phyloP scores from a whole-genome alignment of 2,888 invertebrate species.

The Brenthis hecate region DNA sequence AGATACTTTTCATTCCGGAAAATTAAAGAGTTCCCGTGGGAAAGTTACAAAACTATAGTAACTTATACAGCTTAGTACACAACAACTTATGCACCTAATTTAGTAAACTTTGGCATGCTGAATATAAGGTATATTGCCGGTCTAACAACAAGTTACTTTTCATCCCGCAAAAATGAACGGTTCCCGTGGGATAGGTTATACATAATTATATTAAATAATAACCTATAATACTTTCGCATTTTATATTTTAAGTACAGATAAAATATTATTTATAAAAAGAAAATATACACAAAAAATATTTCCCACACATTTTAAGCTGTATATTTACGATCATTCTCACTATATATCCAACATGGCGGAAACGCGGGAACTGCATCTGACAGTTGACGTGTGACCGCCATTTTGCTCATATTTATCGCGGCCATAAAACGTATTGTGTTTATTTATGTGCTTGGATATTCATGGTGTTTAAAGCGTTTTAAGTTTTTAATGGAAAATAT shows the following conservation, averaged over 20 bases:
- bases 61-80: too few species aligned
- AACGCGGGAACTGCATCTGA: constrained; percentile 43
- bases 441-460: constrained; percentile 37
- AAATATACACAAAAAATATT: constrained; percentile 3
- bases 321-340: constrained; percentile 16
- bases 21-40: too few species aligned
- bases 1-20: too few species aligned
- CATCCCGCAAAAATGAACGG: too few species aligned
- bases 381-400: constrained; percentile 49
- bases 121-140: too few species aligned
- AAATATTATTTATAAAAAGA: not conserved
- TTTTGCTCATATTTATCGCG: constrained; percentile 47
- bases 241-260: not conserved
- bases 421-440: constrained; percentile 38
- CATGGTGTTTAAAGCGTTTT: constrained; percentile 17
- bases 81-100: too few species aligned
- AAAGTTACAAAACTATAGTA: too few species aligned
- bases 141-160: too few species aligned
- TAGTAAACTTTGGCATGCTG: too few species aligned
- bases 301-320: constrained; percentile 4
- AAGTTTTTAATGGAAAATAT: not conserved
- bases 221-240: too few species aligned
- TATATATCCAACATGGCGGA: constrained; percentile 22
- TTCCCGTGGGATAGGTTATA: too few species aligned
- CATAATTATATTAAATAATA: too few species aligned